A percentile compares a stretch with the other conserved stretches of the same genome.
Conservation (phyloP, 2,888 invertebrate species). For the Crossocerus cetratus region DNA sequence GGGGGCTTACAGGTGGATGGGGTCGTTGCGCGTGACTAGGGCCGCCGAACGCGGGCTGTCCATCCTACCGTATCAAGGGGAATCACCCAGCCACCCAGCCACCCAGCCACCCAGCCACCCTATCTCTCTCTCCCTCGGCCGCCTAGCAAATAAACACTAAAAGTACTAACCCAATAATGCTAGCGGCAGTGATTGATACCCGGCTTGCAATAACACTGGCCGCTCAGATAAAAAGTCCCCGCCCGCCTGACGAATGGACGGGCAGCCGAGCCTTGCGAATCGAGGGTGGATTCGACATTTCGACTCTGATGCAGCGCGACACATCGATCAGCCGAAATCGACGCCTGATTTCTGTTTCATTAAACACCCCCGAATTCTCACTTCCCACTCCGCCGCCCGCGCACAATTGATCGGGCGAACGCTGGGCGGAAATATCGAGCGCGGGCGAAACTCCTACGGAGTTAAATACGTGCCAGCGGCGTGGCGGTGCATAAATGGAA, state of each 20-base stretch:
- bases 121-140: slow-evolving; percentile 2
- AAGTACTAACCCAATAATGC: slow-evolving; percentile 63
- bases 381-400: not conserved
- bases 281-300: slow-evolving; percentile 42
- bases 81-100: not conserved
- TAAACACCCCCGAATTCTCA: slow-evolving; percentile 33
- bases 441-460: too few species aligned
- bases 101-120: not conserved
- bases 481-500: too few species aligned
- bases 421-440: not conserved
- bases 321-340: slow-evolving; percentile 57
- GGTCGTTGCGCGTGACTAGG: not conserved
- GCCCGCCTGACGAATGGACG: slow-evolving; percentile 40
- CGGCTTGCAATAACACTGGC: slow-evolving; percentile 53
- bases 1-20: not conserved
- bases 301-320: slow-evolving; percentile 54
- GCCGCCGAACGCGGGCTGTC: not conserved
- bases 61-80: not conserved
- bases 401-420: not conserved
- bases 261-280: slow-evolving; percentile 18
- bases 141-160: slow-evolving; percentile 54
- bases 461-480: too few species aligned
- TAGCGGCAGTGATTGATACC: slow-evolving; percentile 64
- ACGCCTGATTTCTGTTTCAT: slow-evolving; percentile 60
- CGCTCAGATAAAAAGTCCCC: slow-evolving; percentile 47